Evolutionary conservation across 2,888 invertebrate genomes (phyloP).

Genomic region (Byasa hedistus): DNA sequence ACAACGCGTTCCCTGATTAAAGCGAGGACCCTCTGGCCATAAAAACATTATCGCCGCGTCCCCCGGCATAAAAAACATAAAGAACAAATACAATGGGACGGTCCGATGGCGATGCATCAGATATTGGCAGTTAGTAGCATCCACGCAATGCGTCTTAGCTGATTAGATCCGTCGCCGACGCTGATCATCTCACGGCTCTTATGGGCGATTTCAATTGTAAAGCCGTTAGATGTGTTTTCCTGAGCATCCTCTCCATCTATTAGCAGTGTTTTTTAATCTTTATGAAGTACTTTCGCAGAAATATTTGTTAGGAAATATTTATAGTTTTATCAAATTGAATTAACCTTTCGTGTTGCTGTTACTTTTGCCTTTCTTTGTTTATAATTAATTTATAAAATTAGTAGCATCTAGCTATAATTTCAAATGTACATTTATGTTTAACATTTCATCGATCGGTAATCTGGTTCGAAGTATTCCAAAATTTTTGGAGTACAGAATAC

Average conservation of each 20-base stretch:
- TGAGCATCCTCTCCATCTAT: slow-evolving; percentile 32
- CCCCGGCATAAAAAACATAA: slow-evolving; percentile 77
- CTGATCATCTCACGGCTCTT: slow-evolving; percentile 42
- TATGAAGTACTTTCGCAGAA: slow-evolving; percentile 24
- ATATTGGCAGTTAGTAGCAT: slow-evolving; percentile 76
- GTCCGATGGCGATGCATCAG: slow-evolving; percentile 68
- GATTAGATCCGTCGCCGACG: slow-evolving; percentile 58
- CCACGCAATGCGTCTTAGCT: slow-evolving; percentile 64
- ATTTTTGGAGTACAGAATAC: background rate
- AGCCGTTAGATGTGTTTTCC: slow-evolving; percentile 44
- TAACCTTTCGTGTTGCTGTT: slow-evolving; percentile 34
- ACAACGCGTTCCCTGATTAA: slow-evolving; percentile 75
- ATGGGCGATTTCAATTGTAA: slow-evolving; percentile 64
- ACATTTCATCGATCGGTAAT: background rate
- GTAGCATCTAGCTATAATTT: background rate
- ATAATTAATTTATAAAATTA: background rate
- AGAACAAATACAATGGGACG: slow-evolving; percentile 75
- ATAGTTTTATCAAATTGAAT: slow-evolving; percentile 18
- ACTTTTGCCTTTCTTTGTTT: background rate
- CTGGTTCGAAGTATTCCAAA: background rate
- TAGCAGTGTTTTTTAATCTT: slow-evolving; percentile 34
- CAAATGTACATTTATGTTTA: background rate
- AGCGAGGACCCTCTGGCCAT: slow-evolving; percentile 70
- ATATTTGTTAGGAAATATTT: background rate
- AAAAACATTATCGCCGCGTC: slow-evolving; percentile 78